Conservation (phyloP, 2,113 vertebrate genomes). For the Cyprinus carpio region DNA sequence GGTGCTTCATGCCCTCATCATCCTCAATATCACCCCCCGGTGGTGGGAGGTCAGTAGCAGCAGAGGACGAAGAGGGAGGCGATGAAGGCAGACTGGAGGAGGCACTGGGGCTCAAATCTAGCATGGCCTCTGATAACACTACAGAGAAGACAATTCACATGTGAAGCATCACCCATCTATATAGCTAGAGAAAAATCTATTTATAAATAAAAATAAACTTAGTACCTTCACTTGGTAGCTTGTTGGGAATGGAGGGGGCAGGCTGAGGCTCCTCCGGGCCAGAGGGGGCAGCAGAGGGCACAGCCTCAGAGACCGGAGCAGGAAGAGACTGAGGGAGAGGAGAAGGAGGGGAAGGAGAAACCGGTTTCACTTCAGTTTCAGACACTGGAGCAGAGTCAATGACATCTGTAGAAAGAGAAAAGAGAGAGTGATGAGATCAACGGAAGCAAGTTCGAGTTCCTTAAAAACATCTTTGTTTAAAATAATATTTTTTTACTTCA, state of each 20-base stretch:
- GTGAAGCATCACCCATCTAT: neutral
- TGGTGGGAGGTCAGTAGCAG: constrained; percentile 75
- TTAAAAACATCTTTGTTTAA: neutral
- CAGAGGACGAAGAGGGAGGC: constrained; percentile 72
- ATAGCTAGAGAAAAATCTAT: constrained; percentile 16
- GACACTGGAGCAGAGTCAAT: constrained; percentile 56
- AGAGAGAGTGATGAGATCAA: neutral
- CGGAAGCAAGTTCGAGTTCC: neutral
- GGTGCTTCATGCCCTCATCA: constrained; percentile 91
- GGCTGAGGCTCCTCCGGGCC: constrained; percentile 69
- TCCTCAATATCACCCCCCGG: constrained; percentile 84
- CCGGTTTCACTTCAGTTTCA: constrained; percentile 68
- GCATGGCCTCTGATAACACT: constrained; percentile 66
- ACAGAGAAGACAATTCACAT: constrained; percentile 43
- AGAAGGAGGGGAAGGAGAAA: constrained; percentile 64
- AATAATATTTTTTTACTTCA: neutral
- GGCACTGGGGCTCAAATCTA: constrained; percentile 70
- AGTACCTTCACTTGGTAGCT: constrained; percentile 70
- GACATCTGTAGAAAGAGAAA: constrained; percentile 61
- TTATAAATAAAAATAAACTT: neutral
- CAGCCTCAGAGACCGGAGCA: constrained; percentile 60
- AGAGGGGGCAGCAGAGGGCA: constrained; percentile 58
- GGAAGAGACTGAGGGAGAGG: constrained; percentile 60
- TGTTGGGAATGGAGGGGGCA: constrained; percentile 68
- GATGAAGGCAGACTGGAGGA: constrained; percentile 74